Evolutionary conservation across 2,113 vertebrate genomes (phyloP).

Genomic region (Hydropotes inermis): DNA sequence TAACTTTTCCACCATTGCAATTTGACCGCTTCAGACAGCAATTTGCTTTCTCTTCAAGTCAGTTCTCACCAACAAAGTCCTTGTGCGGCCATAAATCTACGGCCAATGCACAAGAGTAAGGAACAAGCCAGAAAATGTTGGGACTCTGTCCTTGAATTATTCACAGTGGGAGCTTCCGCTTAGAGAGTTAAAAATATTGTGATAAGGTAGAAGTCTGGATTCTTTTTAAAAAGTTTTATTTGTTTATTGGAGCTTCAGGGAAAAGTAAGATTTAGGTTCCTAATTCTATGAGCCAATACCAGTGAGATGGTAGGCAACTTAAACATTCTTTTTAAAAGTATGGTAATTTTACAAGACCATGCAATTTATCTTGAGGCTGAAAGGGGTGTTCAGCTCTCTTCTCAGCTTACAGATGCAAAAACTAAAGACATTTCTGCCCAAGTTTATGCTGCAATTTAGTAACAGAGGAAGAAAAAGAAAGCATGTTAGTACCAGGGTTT

Average conservation of each 20-base stretch:
- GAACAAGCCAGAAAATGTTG: background rate
- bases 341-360: background rate
- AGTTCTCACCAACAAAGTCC: background rate
- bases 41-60: background rate
- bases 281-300: background rate
- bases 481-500: accelerated
- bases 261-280: background rate
- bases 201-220: background rate
- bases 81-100: background rate
- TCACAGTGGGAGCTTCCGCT: background rate
- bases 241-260: background rate
- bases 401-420: background rate
- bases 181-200: background rate
- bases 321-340: background rate
- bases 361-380: background rate
- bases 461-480: background rate
- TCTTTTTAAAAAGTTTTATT: background rate
- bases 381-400: background rate
- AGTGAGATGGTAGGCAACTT: background rate
- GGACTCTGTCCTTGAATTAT: background rate
- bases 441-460: too few species aligned
- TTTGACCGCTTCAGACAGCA: background rate
- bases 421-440: background rate
- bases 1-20: background rate
- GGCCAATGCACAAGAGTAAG: accelerated